Evolutionary conservation across 1,140 invertebrate species (phyloP).

Genomic region (Drosophila elegans): DNA sequence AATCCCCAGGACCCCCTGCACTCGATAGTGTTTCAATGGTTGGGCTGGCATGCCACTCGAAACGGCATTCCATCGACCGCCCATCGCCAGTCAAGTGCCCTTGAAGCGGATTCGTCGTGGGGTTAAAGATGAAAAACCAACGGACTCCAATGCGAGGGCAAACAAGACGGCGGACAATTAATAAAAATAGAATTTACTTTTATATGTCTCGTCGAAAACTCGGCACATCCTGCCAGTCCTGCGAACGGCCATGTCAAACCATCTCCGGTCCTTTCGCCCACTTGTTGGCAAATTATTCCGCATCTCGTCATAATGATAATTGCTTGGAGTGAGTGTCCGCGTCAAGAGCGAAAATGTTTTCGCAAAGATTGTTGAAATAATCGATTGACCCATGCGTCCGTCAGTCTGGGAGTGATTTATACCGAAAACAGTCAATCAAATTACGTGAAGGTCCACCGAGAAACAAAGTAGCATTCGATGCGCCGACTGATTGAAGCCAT

Average conservation of each 20-base stretch:
- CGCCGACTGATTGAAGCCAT: conserved; percentile 42
- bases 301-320: conserved; percentile 67
- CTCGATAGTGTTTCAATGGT: conserved; percentile 69
- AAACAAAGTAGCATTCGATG: conserved; percentile 27
- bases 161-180: conserved; percentile 63
- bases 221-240: conserved; percentile 5
- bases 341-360: conserved; percentile 45
- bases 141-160: conserved; percentile 34
- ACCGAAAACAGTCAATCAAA: conserved; percentile 49
- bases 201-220: conserved; percentile 39
- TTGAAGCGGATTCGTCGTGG: not conserved
- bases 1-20: conserved; percentile 24
- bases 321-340: conserved; percentile 45
- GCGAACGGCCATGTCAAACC: conserved; percentile 60
- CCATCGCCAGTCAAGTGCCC: conserved; percentile 55
- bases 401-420: conserved; percentile 37
- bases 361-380: conserved; percentile 50
- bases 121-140: conserved; percentile 5
- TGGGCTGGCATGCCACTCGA: conserved; percentile 29
- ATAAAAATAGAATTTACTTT: conserved; percentile 75
- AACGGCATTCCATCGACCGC: conserved; percentile 22
- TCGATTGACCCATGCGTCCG: conserved; percentile 34
- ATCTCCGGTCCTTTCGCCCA: conserved; percentile 34
- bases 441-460: conserved; percentile 18
- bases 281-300: conserved; percentile 58